A percentile compares a stretch with the other conserved stretches of the same genome.
Evolutionary conservation across 2,888 invertebrate species (phyloP).

Genomic region (Nesidiocoris tenuis): DNA sequence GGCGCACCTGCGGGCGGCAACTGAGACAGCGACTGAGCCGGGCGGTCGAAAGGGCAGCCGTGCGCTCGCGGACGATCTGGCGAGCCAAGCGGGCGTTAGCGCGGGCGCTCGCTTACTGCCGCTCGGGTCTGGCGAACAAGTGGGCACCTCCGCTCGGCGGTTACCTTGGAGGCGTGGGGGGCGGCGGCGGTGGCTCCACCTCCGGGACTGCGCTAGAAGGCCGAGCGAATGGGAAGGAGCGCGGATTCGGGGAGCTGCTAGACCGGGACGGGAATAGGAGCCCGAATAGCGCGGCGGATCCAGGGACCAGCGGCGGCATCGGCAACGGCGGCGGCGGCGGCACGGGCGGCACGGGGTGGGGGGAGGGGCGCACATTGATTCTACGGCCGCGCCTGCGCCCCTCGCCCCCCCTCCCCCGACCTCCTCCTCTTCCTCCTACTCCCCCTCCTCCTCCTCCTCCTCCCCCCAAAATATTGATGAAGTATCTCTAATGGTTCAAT

Average conservation of each 20-base stretch:
- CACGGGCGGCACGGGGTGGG: background rate
- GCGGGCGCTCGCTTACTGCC: conserved; percentile 37
- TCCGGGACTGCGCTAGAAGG: background rate
- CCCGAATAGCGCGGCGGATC: too few species aligned
- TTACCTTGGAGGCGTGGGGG: conserved; percentile 9
- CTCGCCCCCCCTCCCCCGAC: background rate
- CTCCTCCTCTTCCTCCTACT: too few species aligned
- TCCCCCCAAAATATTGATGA: conserved; percentile 47
- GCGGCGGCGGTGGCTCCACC: background rate
- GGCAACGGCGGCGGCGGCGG: too few species aligned
- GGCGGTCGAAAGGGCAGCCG: background rate
- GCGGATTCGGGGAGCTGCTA: background rate
- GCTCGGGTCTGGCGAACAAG: conserved; percentile 22
- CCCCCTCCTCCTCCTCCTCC: background rate
- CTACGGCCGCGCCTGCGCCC: conserved; percentile 43
- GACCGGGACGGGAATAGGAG: background rate
- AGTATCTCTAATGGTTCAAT: conserved; percentile 47
- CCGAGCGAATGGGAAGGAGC: background rate
- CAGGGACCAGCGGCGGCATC: too few species aligned
- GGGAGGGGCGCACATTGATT: conserved; percentile 28
- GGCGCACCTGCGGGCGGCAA: background rate
- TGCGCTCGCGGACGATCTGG: background rate
- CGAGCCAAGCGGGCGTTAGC: conserved; percentile 23
- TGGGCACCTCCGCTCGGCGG: conserved; percentile 25
- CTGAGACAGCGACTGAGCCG: too few species aligned